Evolutionary conservation across 2,888 invertebrate genomes (phyloP).

Genomic region (Perdita meconis): DNA sequence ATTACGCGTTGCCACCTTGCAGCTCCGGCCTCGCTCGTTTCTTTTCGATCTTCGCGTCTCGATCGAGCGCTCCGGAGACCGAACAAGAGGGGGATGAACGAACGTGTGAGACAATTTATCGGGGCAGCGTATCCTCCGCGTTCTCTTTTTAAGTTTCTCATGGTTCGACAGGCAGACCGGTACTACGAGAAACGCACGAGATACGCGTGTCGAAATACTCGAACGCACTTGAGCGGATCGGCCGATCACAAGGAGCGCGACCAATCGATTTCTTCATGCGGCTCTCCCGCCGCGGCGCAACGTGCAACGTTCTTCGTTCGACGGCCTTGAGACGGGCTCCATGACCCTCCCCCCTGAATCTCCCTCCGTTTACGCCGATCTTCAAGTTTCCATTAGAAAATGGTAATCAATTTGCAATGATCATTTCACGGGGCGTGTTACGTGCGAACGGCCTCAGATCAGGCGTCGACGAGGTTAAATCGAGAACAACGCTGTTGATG

Average conservation of each 20-base stretch:
- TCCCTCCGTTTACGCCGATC: slow-evolving; percentile 38
- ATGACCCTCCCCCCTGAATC: slow-evolving; percentile 46
- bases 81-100: slow-evolving; percentile 38
- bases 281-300: slow-evolving; percentile 57
- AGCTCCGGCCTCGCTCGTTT: not conserved
- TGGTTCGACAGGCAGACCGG: slow-evolving; percentile 54
- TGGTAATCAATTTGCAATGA: slow-evolving; percentile 48
- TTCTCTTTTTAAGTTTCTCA: slow-evolving; percentile 58
- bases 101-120: slow-evolving; percentile 63
- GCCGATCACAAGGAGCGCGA: slow-evolving; percentile 65
- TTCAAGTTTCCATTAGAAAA: slow-evolving; percentile 50
- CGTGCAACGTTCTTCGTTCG: slow-evolving; percentile 59
- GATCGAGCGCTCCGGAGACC: slow-evolving; percentile 44
- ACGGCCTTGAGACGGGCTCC: slow-evolving; percentile 55
- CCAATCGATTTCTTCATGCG: slow-evolving; percentile 67
- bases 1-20: slow-evolving; percentile 28
- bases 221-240: slow-evolving; percentile 71
- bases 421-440: slow-evolving; percentile 22
- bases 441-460: slow-evolving; percentile 4
- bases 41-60: slow-evolving; percentile 48
- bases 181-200: slow-evolving; percentile 63
- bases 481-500: too few species aligned
- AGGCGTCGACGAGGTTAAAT: not conserved
- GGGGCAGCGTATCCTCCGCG: slow-evolving; percentile 24
- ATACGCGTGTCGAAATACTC: slow-evolving; percentile 68